These are phyloP conservation scores for Zaprionus taronus DNA, from an alignment of 1,140 invertebrate species.

Conservation along the genomic window DNA sequence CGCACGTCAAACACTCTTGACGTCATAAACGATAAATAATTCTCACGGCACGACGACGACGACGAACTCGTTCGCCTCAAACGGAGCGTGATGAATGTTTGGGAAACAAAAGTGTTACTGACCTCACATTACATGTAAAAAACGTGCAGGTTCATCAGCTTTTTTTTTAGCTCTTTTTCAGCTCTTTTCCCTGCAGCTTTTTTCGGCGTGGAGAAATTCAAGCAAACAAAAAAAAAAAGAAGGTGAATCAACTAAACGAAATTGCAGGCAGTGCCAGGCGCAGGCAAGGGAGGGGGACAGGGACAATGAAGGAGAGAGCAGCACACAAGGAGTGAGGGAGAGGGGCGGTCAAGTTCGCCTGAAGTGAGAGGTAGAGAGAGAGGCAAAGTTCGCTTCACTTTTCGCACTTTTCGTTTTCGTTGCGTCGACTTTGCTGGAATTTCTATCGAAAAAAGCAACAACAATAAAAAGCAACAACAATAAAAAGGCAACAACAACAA, in stretches of 20 bases:
- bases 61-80: conserved; percentile 20
- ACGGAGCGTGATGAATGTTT: conserved; percentile 78
- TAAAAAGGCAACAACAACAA: conserved; percentile 40
- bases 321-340: background rate
- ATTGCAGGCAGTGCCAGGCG: background rate
- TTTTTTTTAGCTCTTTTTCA: conserved; percentile 19
- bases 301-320: background rate
- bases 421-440: conserved; percentile 58
- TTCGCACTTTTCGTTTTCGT: conserved; percentile 81
- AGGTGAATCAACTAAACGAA: conserved; percentile 16
- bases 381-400: conserved; percentile 62
- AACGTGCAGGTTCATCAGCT: conserved; percentile 71
- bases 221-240: conserved; percentile 10
- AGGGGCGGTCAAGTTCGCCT: conserved; percentile 45
- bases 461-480: conserved; percentile 40
- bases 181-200: conserved; percentile 11
- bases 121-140: conserved; percentile 81
- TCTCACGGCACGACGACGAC: conserved; percentile 42
- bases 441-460: conserved; percentile 57
- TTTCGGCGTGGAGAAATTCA: conserved; percentile 26
- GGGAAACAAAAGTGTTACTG: conserved; percentile 77
- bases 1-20: conserved; percentile 46
- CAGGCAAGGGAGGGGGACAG: background rate
- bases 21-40: conserved; percentile 69
- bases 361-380: background rate